A percentile compares a stretch with the other conserved stretches of the same genome.
Conservation (phyloP, 2,888 invertebrate species). For the Amitus sp. region DNA sequence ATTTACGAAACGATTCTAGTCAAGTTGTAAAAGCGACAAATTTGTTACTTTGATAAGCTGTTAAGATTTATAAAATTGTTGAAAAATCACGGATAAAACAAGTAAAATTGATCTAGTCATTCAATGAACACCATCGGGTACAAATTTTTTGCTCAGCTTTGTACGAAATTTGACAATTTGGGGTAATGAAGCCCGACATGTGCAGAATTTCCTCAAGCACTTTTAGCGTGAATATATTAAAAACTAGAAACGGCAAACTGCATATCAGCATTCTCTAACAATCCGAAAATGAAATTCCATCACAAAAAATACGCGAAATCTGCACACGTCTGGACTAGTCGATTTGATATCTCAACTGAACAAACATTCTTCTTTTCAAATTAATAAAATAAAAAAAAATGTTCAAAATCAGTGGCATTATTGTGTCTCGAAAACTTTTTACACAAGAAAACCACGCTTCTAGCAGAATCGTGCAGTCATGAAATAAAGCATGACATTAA, state of each 20-base stretch:
- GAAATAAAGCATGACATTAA: constrained; percentile 29
- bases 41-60: neutral
- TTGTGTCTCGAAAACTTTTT: too few relatives aligned
- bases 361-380: constrained; percentile 8
- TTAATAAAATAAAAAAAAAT: constrained; percentile 3
- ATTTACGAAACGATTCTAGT: neutral
- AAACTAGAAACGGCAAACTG: neutral
- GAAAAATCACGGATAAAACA: too few relatives aligned
- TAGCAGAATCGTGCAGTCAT: too few relatives aligned
- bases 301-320: constrained; percentile 1
- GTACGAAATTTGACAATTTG: constrained; percentile 1
- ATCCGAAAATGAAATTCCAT: neutral
- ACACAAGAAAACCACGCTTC: too few relatives aligned
- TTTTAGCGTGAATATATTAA: neutral
- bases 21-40: neutral
- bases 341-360: too few relatives aligned
- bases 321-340: constrained; percentile 3
- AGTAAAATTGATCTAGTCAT: too few relatives aligned
- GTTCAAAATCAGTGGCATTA: too few relatives aligned
- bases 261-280: neutral
- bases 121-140: neutral
- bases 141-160: constrained; percentile 3
- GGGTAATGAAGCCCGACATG: neutral
- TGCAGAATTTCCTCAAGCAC: neutral
- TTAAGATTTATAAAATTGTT: neutral